Evolutionary conservation across 1,140 invertebrate species (phyloP), one percentile per base, ranked within the genome.

Genomic region (Meloidogyne hapla): DNA sequence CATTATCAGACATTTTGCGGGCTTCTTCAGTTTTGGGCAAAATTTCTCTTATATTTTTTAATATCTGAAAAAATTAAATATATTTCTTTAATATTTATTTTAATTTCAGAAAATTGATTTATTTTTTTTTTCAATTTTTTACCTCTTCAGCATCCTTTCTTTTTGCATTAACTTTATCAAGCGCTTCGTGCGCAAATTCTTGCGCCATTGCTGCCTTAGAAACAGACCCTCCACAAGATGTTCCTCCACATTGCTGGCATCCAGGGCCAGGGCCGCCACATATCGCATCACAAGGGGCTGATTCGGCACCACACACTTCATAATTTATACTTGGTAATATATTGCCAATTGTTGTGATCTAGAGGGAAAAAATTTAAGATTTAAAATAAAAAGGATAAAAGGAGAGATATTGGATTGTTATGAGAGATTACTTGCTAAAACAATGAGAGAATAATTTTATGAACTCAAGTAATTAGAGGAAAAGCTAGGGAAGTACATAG

Each of bases 211-310:
- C 69, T 1, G 86, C 86, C 28, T 85, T 87, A 61, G 80, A 84
- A 9, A 87, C 83, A 38, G 85, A 85, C 63, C 85, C 84, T 42
- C 76, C 63, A 79, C 85, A 86, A 13, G 86, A 87, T n/a, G 76
- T 76, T 40, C 48, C 48, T 28, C 85, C 85, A 77, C 85, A 86
- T 64, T 74, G 69, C 2, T 77, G 77, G 63, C 84, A 85, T 63
- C 78, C 63, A 28, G 84, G 74, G 1, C 78, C 65, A 6, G 84
- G 80, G 13, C 85, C 85, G 64, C 85, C 85, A 72, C 85, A 86
- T 21, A 86, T 78, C 25, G 77, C 68, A 74, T 86, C 86, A 70
- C 85, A 86, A 33, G 79, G 79, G 26, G 73, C 80, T 45, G 75
- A 72, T 48, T 81, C 77, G 40, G 81, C 86, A 42, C 85, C 85